phyloP scores from a whole-genome alignment of 2,888 invertebrate genomes.

The Lymantria dispar region DNA sequence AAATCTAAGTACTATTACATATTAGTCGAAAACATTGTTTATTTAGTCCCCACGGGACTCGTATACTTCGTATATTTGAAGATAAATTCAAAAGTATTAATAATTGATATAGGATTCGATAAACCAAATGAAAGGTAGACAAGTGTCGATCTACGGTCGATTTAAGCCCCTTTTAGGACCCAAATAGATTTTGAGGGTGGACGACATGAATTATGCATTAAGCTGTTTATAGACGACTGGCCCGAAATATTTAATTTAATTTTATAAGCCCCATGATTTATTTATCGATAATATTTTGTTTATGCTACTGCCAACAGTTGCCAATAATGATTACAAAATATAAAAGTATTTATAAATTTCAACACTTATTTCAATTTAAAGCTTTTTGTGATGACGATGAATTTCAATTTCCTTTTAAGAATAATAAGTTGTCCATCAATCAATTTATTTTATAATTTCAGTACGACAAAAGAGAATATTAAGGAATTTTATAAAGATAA shows the following conservation, averaged over 20 bases:
- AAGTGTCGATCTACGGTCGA: constrained; percentile 62
- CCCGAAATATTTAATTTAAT: constrained; percentile 18
- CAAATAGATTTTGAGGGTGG: constrained; percentile 50
- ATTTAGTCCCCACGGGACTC: neutral
- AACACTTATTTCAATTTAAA: no score
- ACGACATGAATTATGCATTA: constrained; percentile 73
- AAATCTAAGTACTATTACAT: constrained; percentile 5
- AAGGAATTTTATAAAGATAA: no score
- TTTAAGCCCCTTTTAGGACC: constrained; percentile 58
- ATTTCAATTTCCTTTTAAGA: no score
- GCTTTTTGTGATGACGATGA: no score
- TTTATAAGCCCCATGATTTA: no score
- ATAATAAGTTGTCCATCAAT: no score
- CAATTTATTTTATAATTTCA: no score
- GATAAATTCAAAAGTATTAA: constrained; percentile 6
- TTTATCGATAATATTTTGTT: no score
- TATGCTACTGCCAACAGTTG: no score
- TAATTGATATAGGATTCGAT: constrained; percentile 55
- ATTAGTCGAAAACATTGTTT: neutral
- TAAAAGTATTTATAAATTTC: no score
- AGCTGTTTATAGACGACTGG: constrained; percentile 11
- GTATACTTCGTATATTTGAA: neutral
- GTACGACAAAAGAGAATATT: no score
- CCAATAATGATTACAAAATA: no score
- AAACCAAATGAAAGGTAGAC: constrained; percentile 50